A percentile compares a stretch with the other conserved stretches of the same genome.
Conservation (phyloP, 2,888 invertebrate species). For the Phymatocera aterrima region DNA sequence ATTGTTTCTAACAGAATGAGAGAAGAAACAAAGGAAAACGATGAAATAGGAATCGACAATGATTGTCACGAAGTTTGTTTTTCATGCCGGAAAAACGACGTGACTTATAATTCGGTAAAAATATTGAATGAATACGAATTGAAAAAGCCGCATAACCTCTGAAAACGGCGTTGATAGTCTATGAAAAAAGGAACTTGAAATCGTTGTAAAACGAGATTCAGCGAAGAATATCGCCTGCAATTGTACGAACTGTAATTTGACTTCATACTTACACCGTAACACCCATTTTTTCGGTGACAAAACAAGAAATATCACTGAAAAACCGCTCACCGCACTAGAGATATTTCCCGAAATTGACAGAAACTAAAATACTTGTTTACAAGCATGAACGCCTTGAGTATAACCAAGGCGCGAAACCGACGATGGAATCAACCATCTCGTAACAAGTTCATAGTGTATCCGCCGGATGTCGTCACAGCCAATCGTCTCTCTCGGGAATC, state of each 20-base stretch:
- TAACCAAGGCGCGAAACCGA: background rate
- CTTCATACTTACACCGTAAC: constrained; percentile 79
- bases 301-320: constrained; percentile 49
- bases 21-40: background rate
- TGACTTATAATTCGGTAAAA: background rate
- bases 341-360: constrained; percentile 5
- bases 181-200: background rate
- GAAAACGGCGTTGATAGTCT: background rate
- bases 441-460: too few species aligned
- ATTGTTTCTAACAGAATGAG: too few species aligned
- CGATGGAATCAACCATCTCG: background rate
- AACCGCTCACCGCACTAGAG: background rate
- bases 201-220: background rate
- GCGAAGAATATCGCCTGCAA: background rate
- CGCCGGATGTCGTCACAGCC: too few species aligned
- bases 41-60: background rate
- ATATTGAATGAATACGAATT: background rate
- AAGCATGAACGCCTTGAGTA: background rate
- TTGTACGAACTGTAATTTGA: background rate
- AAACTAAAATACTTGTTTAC: constrained; percentile 33
- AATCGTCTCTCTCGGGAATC: background rate
- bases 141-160: constrained; percentile 42
- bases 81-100: background rate
- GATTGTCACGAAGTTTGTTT: background rate
- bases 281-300: constrained; percentile 76